A percentile compares a stretch with the other conserved stretches of the same genome.
Conservation (phyloP, 2,113 vertebrate genomes). For the Hyla sarda region DNA sequence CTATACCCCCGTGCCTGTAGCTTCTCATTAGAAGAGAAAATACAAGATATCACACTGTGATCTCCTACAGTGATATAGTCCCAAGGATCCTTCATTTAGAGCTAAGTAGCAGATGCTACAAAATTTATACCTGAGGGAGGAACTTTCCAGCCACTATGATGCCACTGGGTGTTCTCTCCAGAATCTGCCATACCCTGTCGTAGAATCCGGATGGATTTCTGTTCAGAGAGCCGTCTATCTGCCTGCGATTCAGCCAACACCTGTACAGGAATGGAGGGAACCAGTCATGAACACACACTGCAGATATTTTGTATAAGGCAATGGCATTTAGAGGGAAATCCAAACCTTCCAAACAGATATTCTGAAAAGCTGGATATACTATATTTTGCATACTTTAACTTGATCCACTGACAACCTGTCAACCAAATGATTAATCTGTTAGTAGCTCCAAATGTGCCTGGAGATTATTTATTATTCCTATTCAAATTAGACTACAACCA, state of each 20-base stretch:
- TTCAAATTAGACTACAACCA: no score
- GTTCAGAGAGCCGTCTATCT: constrained; percentile 93
- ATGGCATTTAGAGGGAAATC: not conserved
- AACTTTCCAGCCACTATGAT: constrained; percentile 83
- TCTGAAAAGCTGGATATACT: no score
- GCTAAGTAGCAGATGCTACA: not conserved
- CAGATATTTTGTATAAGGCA: not conserved
- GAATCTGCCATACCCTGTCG: constrained; percentile 95
- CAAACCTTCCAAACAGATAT: no score
- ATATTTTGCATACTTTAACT: no score
- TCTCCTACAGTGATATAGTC: not conserved
- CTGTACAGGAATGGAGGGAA: constrained; percentile 66
- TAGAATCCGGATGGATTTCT: constrained; percentile 92
- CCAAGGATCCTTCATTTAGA: no score
- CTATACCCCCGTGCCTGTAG: no score
- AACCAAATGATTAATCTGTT: no score
- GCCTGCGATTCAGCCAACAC: constrained; percentile 89
- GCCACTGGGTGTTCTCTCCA: constrained; percentile 91
- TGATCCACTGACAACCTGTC: no score
- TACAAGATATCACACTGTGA: not conserved
- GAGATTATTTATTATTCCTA: no score
- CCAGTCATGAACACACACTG: not conserved
- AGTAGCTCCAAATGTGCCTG: no score
- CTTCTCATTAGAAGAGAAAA: no score
- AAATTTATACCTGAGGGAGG: constrained; percentile 88